Conservation (phyloP, 2,113 vertebrate species). For the Junco hyemalis region DNA sequence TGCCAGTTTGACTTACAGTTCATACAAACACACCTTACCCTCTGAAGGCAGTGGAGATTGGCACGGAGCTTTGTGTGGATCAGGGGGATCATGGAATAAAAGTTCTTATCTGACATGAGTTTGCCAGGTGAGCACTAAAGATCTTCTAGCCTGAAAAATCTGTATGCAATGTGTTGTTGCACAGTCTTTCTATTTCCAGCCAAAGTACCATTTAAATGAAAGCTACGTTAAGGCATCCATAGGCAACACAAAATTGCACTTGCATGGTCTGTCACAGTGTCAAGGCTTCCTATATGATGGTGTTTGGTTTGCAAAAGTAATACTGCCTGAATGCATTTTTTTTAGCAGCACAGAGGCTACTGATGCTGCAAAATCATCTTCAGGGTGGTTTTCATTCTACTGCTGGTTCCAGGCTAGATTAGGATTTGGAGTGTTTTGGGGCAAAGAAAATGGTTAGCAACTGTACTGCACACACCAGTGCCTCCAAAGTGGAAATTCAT, state of each 20-base stretch:
- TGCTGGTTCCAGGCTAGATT: not conserved
- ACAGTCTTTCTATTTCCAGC: not conserved
- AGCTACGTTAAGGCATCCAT: fast-evolving
- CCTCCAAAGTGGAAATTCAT: not conserved
- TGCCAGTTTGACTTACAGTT: not conserved
- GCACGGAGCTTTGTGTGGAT: not conserved
- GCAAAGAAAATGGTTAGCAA: not conserved
- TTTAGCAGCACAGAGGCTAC: not conserved
- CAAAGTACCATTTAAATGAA: not conserved
- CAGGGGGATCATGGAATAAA: not conserved
- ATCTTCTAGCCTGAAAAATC: not conserved
- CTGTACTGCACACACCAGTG: not conserved
- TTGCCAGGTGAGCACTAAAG: not conserved
- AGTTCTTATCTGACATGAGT: not conserved
- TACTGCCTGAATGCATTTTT: not conserved
- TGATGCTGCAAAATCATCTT: not conserved
- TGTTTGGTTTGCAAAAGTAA: not conserved
- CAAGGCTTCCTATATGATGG: not conserved
- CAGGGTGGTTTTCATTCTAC: not conserved
- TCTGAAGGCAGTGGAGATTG: not conserved
- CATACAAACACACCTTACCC: not conserved
- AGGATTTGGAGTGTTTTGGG: not conserved
- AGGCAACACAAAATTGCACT: not conserved
- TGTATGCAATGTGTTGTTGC: not conserved
- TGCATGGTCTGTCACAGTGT: not conserved